Evolutionary conservation across 2,797 vertebrate genomes (phyloP).

Genomic region (Lophotriccus pileatus): DNA sequence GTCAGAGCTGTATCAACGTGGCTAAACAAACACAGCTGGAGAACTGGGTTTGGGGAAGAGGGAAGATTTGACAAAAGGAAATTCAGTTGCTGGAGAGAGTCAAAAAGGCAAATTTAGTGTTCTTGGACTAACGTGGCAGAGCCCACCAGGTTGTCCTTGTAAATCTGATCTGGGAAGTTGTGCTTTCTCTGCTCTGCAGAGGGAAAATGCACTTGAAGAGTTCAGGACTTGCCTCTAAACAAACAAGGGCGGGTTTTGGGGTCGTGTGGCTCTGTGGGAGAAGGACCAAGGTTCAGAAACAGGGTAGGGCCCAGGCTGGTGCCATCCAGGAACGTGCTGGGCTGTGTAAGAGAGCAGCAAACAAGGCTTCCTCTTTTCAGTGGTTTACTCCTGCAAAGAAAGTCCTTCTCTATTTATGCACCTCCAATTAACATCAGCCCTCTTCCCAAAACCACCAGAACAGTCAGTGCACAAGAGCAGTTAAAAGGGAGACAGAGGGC

Average conservation of each 20-base stretch:
- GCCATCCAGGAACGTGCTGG: background rate
- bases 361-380: background rate
- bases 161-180: background rate
- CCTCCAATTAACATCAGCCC: background rate
- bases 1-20: background rate
- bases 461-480: background rate
- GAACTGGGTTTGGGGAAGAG: background rate
- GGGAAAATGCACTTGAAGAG: background rate
- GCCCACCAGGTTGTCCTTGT: background rate
- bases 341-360: background rate
- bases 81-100: background rate
- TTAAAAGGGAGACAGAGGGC: background rate
- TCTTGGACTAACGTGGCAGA: background rate
- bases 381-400: background rate
- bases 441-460: background rate
- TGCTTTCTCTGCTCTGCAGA: background rate
- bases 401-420: background rate
- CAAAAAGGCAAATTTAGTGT: background rate
- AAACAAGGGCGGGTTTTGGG: background rate
- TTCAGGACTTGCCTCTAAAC: background rate
- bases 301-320: background rate
- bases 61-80: background rate
- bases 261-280: fast-evolving
- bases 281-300: background rate
- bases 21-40: constrained; percentile 30